These are phyloP conservation scores for Megamerina dolium DNA, from an alignment of 2,888 invertebrate species.

Conservation along the genomic window DNA sequence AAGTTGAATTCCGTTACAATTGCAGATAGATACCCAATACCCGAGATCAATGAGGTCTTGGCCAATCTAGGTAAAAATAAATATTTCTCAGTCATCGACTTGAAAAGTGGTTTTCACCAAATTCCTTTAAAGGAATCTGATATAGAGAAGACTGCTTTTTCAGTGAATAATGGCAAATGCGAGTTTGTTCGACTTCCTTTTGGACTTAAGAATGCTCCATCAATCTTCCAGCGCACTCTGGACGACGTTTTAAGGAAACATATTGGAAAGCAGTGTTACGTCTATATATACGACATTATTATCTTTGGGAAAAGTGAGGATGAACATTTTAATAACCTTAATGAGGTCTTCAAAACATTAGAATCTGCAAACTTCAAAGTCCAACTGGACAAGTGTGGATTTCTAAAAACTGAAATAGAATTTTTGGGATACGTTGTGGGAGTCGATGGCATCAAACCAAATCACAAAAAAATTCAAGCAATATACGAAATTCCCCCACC, in stretches of 20 bases:
- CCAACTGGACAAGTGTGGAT: no score
- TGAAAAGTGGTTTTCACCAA: no score
- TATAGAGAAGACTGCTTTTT: no score
- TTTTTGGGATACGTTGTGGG: conserved; percentile 14
- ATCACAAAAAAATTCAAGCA: conserved; percentile 10
- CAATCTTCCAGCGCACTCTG: conserved; percentile 21
- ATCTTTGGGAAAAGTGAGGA: conserved; percentile 13
- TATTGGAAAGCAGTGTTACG: conserved; percentile 13
- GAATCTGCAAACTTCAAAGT: conserved; percentile 14
- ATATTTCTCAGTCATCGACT: conserved; percentile 6
- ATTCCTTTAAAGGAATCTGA: no score
- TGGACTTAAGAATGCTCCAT: no score
- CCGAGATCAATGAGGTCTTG: no score
- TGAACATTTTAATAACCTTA: conserved; percentile 5
- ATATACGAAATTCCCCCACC: conserved; percentile 10
- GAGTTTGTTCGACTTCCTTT: no score
- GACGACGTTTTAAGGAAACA: conserved; percentile 20
- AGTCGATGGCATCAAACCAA: conserved; percentile 13
- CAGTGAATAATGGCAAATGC: no score
- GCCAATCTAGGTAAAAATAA: conserved; percentile 1
- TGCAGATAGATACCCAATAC: conserved; percentile 1
- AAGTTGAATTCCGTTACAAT: no score
- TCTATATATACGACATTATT: conserved; percentile 18
- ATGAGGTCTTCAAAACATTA: conserved; percentile 7
- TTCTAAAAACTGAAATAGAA: no score